Conservation (phyloP, 2,113 vertebrate species). For the Pyrgilauda ruficollis region DNA sequence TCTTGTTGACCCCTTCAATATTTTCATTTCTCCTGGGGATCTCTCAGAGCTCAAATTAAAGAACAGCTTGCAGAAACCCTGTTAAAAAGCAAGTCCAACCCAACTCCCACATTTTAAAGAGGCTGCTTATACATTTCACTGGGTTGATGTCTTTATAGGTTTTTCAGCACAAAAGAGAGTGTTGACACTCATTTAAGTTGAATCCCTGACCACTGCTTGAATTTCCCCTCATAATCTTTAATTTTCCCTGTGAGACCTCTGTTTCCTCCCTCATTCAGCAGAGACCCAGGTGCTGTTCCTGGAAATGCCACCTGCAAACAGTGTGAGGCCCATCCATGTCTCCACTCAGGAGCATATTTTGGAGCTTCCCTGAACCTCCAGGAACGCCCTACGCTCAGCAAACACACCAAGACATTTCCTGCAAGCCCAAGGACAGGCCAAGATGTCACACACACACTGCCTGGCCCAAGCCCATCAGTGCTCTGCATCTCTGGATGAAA, state of each 20-base stretch:
- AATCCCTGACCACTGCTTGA: background rate
- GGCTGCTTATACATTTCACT: background rate
- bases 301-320: background rate
- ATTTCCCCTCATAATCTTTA: background rate
- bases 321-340: rapidly evolving
- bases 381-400: background rate
- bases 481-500: background rate
- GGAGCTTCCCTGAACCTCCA: background rate
- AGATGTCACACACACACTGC: background rate
- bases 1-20: background rate
- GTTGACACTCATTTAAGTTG: background rate
- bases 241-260: background rate
- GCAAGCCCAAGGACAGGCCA: background rate
- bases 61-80: background rate
- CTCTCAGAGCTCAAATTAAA: background rate
- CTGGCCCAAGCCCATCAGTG: background rate
- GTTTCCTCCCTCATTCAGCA: background rate
- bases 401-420: background rate
- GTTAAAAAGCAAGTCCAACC: background rate
- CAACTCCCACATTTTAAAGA: background rate
- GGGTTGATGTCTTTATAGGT: background rate
- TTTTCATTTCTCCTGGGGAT: background rate
- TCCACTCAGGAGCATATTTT: background rate
- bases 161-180: background rate
- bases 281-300: background rate